Evolutionary conservation across 2,797 vertebrate species (phyloP).

Genomic region (Hydrocynus forskahlii): DNA sequence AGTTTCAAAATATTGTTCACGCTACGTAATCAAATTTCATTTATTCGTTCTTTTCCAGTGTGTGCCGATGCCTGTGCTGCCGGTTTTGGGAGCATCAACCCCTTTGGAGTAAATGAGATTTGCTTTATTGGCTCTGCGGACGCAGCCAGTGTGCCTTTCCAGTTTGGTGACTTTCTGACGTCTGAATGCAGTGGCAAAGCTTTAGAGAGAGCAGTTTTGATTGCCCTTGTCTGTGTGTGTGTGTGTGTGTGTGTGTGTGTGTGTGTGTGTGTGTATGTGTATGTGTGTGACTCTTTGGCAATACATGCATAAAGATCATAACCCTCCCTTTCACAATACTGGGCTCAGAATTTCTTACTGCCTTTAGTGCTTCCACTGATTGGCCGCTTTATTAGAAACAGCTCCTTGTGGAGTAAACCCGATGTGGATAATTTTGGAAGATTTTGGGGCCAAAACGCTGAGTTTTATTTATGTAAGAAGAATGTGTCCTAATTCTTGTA

Average conservation of each 20-base stretch:
- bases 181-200: neutral
- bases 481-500: too few relatives aligned
- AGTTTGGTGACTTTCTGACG: neutral
- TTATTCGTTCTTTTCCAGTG: neutral
- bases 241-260: neutral
- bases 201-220: neutral
- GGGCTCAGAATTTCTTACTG: neutral
- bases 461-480: too few relatives aligned
- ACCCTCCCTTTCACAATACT: neutral
- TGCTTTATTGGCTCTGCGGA: neutral
- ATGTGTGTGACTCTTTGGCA: neutral
- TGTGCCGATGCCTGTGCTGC: neutral
- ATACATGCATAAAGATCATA: neutral
- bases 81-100: neutral
- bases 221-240: neutral
- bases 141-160: neutral
- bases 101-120: neutral
- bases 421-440: too few relatives aligned
- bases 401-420: too few relatives aligned
- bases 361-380: too few relatives aligned
- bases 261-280: neutral
- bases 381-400: too few relatives aligned
- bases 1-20: neutral
- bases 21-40: conserved; percentile 12
- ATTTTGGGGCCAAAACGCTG: too few relatives aligned